Evolutionary conservation across 2,888 invertebrate genomes (phyloP), one percentile per base, ranked within the genome.

Genomic region (Blastobasis lacticolella): DNA sequence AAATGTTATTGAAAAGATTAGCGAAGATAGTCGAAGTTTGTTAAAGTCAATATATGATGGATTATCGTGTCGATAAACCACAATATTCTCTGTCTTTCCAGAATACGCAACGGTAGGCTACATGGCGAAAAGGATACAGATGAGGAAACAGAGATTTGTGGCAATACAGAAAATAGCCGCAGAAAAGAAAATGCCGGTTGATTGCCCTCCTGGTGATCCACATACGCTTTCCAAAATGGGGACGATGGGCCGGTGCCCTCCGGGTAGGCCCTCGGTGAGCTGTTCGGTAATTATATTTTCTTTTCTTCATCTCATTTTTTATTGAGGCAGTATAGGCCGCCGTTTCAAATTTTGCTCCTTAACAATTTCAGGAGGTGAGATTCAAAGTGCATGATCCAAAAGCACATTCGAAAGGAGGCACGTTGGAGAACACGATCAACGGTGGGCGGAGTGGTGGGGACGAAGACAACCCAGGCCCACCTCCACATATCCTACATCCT

Each of bases 101-200:
- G 98, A 98, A 90, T 98, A 98, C 88, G 98, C 98, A 62, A 96
- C 97, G 62, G 98, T 98, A 68, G 97, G 97, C 64, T 98, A 98
- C 89, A 96, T 98, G 95, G 97, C 97, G 65, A 98, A 97, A 90
- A 91, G 97, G 86, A 96, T 97, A 88, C 97, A 97, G 85, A 97
- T 97, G 96, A 91, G 97, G 78, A 96, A 97, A 90, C 96, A 95
- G 84, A 92, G 96, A 78, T 95, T 96, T 88, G 90, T 94, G 79
- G 94, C 95, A 56, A 94, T 95, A 70, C 96, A 96, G 81, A 97
- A 97, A 89, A 94, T 97, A 80, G 95, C 95, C 61, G 95, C 96
- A 71, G 95, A 96, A 87, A 96, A 96, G 90, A 96, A 96, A 87
- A 90, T 95, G 61, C 78, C 94, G 1, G 93, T 94, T 61, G 94